A percentile compares a stretch with the other conserved stretches of the same genome.
Conservation (phyloP, 92 coral and sea anemone genomes). For the Epizoanthus stellaris region DNA sequence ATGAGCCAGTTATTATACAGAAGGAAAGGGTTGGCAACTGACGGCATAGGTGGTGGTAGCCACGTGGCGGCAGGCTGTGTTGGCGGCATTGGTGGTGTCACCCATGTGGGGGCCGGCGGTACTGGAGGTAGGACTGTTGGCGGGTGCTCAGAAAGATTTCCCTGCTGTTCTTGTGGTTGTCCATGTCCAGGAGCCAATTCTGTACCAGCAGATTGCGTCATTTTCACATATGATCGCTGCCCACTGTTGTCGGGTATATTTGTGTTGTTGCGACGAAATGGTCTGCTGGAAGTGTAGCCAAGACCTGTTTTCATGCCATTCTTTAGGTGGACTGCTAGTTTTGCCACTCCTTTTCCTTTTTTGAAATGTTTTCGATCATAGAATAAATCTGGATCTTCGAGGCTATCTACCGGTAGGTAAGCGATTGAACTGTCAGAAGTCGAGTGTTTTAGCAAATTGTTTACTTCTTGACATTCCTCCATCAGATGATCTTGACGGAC, state of each 20-base stretch:
- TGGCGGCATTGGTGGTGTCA: not conserved
- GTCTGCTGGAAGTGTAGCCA: not conserved
- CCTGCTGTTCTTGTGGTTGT: no score
- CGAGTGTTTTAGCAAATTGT: not conserved
- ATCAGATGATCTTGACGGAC: slow-evolving; percentile 3
- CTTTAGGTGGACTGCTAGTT: slow-evolving; percentile 3
- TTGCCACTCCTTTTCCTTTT: not conserved
- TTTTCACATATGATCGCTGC: no score
- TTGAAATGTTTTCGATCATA: slow-evolving; percentile 5
- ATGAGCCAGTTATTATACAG: not conserved
- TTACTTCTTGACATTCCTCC: not conserved
- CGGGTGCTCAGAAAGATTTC: no score
- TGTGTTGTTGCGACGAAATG: not conserved
- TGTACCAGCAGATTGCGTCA: no score
- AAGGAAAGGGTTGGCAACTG: not conserved
- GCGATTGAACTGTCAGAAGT: not conserved
- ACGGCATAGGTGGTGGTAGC: not conserved
- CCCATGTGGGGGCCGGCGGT: not conserved
- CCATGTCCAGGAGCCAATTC: no score
- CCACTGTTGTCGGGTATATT: not conserved
- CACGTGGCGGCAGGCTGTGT: not conserved
- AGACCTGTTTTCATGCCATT: not conserved
- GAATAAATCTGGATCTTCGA: not conserved
- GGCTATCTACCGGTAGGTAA: not conserved
- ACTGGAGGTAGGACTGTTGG: not conserved